Base-by-base conservation (phyloP, 2,797 vertebrate genomes). In the Sebastes umbrosus region DNA sequence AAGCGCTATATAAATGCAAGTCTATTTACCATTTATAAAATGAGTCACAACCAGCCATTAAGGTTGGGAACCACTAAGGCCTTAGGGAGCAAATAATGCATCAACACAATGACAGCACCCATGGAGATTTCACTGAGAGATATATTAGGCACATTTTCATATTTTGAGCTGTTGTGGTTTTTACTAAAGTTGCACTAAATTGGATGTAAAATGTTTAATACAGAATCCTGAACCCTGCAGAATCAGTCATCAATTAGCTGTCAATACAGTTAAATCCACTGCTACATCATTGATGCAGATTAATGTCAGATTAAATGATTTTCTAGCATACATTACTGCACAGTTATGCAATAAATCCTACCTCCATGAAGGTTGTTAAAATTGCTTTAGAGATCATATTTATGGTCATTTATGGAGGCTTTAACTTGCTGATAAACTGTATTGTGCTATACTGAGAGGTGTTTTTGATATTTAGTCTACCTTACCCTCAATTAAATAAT, bases 81-180 rank as follows among this genome's bases (percentile, higher is more conserved):
- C 29, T 25, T 6, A 25, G 10, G 6, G 2, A 27, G n/a, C 10
- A 27, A 58, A 55, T 11, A 59, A 63, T 18, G 34, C 46, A 27
- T 29, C 18, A 8, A 50, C 16, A 69, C 24, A 67, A 22, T 18
- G 29, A 29, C 67, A 12, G 36, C 27, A 36, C 3, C 3, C 11
- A 32, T 31, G n/a, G 39, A 22, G n/a, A 32, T 3, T 66, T 32
- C 36, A 20, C 54, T 16, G 3, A 60, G 0, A 25, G 1, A 12
- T 1, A 20, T 0, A 34, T 1, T 34, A 2, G 12, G 0, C 27
- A 27, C 1, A 8, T n/a, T 69, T 29, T 16, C 32, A 34, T 24
- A 3, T 27, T 10, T 1, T 20, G 5, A 46, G 14, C 12, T 13
- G 10, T 6, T 54, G 13, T 11, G 22, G 2, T 2, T 11, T 32